phyloP scores from a whole-genome alignment of 2,113 vertebrate species.

The Atherinomorus stipes region DNA sequence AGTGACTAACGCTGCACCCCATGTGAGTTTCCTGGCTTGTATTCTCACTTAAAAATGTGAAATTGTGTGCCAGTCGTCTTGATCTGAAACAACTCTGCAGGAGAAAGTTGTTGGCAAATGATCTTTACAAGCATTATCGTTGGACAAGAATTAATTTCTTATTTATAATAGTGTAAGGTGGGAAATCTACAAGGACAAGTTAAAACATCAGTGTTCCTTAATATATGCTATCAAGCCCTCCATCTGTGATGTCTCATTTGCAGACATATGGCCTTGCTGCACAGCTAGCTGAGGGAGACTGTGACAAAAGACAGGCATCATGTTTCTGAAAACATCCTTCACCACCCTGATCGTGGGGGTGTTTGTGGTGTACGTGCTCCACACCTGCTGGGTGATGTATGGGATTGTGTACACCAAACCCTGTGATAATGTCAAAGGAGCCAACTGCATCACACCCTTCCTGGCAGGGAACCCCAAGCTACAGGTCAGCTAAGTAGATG shows the following conservation, averaged over 20 bases:
- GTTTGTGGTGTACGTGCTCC: slow-evolving; percentile 93
- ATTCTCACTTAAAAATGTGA: neutral
- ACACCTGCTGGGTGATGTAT: slow-evolving; percentile 99
- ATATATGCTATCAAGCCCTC: neutral
- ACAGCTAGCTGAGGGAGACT: slow-evolving; percentile 44
- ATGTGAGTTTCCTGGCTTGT: neutral
- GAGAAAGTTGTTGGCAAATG: slow-evolving; percentile 10
- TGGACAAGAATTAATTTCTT: neutral
- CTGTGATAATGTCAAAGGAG: slow-evolving; percentile 79
- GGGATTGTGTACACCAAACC: slow-evolving; percentile 96
- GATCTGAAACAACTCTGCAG: slow-evolving; percentile 5
- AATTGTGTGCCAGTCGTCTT: neutral
- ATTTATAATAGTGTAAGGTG: neutral
- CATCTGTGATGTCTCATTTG: neutral
- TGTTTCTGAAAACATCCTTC: slow-evolving; percentile 89
- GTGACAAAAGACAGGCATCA: slow-evolving; percentile 34
- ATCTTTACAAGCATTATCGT: no score
- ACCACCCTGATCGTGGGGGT: slow-evolving; percentile 92
- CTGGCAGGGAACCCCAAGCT: slow-evolving; percentile 88
- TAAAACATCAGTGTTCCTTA: no score
- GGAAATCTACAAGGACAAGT: neutral
- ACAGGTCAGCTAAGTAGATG: slow-evolving; percentile 82
- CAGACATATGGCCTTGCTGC: slow-evolving; percentile 66
- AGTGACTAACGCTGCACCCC: no score
- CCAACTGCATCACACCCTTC: slow-evolving; percentile 89